Evolutionary conservation across 2,888 invertebrate species (phyloP), one percentile per base, ranked within the genome.

Genomic region (Microctonus brassicae): DNA sequence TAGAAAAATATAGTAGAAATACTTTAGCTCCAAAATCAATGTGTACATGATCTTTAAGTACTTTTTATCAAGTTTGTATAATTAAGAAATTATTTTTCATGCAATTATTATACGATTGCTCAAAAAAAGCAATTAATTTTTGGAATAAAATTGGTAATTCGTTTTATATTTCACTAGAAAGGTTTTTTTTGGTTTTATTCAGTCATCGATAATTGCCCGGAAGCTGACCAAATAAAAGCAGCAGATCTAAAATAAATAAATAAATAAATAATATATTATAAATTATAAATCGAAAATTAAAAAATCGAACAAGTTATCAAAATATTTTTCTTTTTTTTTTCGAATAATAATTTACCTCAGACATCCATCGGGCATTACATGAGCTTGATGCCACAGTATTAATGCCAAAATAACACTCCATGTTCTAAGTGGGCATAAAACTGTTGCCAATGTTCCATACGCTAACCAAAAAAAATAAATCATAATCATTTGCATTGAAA

Each of bases 341-440:
- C 22, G 6, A 39, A 22, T 13, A 42, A 61, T 72, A n/a, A 80
- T 80, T 75, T 87, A 93, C 93, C 91, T 91, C 81, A 91, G 90
- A 83, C 90, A 91, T 73, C 90, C 89, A 69, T 90, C 89, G 1
- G 93, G 92, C 80, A 94, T 88, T 68, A 88, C 89, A 76, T 91
- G 83, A 9, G 91, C 90, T 80, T 91, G 91, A 83, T 92, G 91
- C 92, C 93, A 94, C 71, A 94, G 83, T 72, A 91, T 82, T 61
- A 92, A 81, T 73, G 93, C 93, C 75, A 95, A 86, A 61, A 92
- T 82, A 64, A 95, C 89, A 67, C 94, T 94, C 94, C 95, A 96
- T 0, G 94, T 94, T 78, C 95, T 89, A 62, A 96, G 88, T 0
- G 95, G 95, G 63, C 95, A 94, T 74, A 95, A 88, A 67, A 95